These are phyloP conservation scores for Scaptomyza montana DNA, from an alignment of 1,140 invertebrate species.

Conservation along the genomic window DNA sequence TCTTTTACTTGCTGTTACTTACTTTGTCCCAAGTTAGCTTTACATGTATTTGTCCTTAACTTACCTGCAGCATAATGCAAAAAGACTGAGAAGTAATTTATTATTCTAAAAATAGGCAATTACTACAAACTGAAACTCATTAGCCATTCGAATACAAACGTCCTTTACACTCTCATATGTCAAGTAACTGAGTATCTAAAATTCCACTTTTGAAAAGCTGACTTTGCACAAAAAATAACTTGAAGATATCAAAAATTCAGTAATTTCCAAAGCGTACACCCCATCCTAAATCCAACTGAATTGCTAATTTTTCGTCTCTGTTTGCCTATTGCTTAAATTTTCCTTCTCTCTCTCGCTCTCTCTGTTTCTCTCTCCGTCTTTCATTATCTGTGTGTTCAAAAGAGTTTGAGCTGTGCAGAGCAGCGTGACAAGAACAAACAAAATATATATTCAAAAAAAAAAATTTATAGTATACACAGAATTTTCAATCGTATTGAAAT, in stretches of 20 bases:
- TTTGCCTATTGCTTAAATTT: background rate
- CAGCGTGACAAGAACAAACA: constrained; percentile 77
- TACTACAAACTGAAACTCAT: constrained; percentile 31
- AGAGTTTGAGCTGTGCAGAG: constrained; percentile 50
- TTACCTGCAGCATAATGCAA: constrained; percentile 27
- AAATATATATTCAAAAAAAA: constrained; percentile 35
- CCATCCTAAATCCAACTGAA: constrained; percentile 25
- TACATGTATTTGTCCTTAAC: constrained; percentile 20
- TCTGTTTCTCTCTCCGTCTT: background rate
- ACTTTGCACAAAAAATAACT: background rate
- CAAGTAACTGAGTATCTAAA: background rate
- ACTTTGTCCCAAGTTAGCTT: background rate
- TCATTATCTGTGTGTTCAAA: background rate
- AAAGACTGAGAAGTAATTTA: constrained; percentile 9
- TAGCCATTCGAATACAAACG: constrained; percentile 8
- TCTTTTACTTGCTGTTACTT: no score
- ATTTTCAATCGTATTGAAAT: constrained; percentile 69
- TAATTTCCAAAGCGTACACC: constrained; percentile 28
- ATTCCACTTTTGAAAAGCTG: background rate
- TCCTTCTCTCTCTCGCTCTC: background rate
- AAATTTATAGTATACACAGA: constrained; percentile 27
- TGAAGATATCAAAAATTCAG: constrained; percentile 20
- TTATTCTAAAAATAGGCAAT: constrained; percentile 43
- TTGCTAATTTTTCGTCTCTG: constrained; percentile 30
- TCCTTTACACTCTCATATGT: background rate